Base-by-base conservation (phyloP, 2,888 invertebrate genomes). In the Notocelia uddmanniana region DNA sequence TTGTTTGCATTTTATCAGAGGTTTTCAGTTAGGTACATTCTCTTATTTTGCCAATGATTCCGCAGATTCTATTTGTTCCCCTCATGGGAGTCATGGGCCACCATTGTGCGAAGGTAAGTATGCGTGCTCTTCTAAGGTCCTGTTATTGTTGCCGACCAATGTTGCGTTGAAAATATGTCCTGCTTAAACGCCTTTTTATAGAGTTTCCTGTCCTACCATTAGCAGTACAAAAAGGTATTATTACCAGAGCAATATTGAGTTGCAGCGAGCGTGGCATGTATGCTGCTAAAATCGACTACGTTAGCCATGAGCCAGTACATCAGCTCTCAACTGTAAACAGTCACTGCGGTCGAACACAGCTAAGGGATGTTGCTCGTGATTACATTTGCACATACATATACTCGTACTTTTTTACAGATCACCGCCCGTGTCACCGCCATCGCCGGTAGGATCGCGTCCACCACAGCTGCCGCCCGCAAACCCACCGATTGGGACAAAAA, bases 351-450 rank as follows among this genome's bases (percentile, higher is more conserved):
- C 31, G 31, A 2, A 31, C 31, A 31, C 31, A 31, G 31, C 31
- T 31, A 31, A 9, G 31, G 31, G 31, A 31, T 31, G 31, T 31
- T 31, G 31, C 0, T 31, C 0, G 8, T 18, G 48, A 48, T 8
- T 48, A 8, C 6, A 48, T n/a, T 48, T 19, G 18, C 8, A n/a
- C 19, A 50, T 21, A 15, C 11, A 52, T 2, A 21, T 31, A 26
- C 3, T 26, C 8, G 6, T 26, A 15, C 13, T 8, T 26, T 6
- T 19, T n/a, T 2, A 9, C 82, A 92, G 93, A 73, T 94, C 94
- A 0, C 94, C 94, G 11, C 90, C 93, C 3, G 89, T 93, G 68
- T 90, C 93, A 9, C 94, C 94, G 11, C 88, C 92, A 52, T 94
- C 94, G 0, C 93, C 93, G 5, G 88, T 83, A 73, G 75, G 80